These are phyloP conservation scores for Anguilla rostrata DNA, from an alignment of 2,113 vertebrate genomes.

Conservation along the genomic window DNA sequence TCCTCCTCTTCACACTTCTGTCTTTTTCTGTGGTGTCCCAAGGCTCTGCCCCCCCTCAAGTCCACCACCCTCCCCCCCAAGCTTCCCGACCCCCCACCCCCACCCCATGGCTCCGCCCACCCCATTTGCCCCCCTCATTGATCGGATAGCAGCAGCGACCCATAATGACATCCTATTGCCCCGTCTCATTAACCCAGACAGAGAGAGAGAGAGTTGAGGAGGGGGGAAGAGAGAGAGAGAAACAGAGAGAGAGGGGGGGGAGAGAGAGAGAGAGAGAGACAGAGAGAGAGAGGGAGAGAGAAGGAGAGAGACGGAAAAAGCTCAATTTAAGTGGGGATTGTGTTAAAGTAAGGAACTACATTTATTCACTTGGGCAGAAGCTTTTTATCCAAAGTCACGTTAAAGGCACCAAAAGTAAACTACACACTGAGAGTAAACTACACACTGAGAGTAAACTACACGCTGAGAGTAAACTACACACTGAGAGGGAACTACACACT, in stretches of 20 bases:
- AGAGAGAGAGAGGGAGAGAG: not conserved
- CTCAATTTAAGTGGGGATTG: not conserved
- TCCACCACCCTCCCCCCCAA: not conserved
- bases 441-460: too few species aligned
- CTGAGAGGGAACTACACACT: not conserved
- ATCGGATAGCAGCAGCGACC: conserved; percentile 19
- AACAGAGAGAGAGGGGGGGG: not conserved
- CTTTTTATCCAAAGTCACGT: too few species aligned
- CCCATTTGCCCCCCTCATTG: conserved; percentile 2
- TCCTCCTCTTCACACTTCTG: not conserved
- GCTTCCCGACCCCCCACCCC: not conserved
- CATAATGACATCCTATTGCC: conserved; percentile 16
- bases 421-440: too few species aligned
- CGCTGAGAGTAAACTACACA: not conserved
- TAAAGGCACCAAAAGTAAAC: too few species aligned
- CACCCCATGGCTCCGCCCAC: not conserved
- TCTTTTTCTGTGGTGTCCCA: not conserved
- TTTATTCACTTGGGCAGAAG: too few species aligned
- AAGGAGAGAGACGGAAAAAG: not conserved
- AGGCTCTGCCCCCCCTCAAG: too few species aligned
- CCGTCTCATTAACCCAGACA: conserved; percentile 14
- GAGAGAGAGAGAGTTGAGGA: not conserved
- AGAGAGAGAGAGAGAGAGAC: not conserved
- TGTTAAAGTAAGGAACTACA: too few species aligned
- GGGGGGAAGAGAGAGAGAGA: not conserved